Conservation (phyloP, 2,113 vertebrate genomes). For the Ginglymostoma cirratum region DNA sequence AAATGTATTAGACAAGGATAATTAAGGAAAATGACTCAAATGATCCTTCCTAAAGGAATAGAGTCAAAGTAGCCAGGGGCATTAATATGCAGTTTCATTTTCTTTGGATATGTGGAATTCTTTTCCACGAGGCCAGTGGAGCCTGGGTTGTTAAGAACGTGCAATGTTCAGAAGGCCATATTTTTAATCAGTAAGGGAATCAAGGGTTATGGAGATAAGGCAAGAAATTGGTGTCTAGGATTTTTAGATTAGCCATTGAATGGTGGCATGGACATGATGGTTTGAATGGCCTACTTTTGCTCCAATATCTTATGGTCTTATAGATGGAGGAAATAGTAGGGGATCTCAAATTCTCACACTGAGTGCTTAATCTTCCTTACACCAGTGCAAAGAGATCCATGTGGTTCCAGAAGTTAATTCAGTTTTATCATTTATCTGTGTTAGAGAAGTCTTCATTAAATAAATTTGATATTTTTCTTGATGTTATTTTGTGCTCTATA, state of each 20-base stretch:
- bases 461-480: background rate
- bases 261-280: too few species aligned
- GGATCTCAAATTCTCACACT: background rate
- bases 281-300: too few species aligned
- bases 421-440: background rate
- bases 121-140: too few species aligned
- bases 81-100: background rate
- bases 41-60: background rate
- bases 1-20: conserved; percentile 30
- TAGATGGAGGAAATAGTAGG: background rate
- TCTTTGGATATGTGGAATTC: background rate
- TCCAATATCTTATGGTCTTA: too few species aligned
- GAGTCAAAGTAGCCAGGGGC: background rate
- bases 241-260: too few species aligned
- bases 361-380: background rate
- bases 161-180: too few species aligned
- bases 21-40: background rate
- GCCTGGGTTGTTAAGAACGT: too few species aligned
- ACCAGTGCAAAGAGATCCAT: background rate
- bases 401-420: background rate
- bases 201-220: too few species aligned
- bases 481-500: background rate
- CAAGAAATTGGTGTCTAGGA: too few species aligned
- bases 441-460: background rate
- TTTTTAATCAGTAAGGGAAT: too few species aligned